phyloP scores from a whole-genome alignment of 2,888 invertebrate species.

The Acholoe squamosa region DNA sequence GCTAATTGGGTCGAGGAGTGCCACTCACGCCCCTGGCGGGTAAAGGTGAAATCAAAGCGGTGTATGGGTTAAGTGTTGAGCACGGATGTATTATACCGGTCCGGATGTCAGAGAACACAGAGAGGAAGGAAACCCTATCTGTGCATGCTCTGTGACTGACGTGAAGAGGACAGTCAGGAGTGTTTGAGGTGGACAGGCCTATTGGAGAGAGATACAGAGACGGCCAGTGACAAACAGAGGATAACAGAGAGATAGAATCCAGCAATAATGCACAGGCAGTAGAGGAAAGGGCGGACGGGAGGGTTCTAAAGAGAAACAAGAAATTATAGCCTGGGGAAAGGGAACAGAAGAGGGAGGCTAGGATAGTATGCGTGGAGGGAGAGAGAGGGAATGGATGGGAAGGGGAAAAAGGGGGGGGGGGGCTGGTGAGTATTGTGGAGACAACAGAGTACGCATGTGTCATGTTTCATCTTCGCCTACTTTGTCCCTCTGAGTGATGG shows the following conservation, averaged over 20 bases:
- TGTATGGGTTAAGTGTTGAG: neutral
- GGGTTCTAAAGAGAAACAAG: neutral
- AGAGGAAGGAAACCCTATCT: conserved; percentile 2
- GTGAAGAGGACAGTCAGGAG: conserved; percentile 15
- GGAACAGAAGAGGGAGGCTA: neutral
- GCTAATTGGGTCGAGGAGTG: neutral
- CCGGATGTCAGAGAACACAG: conserved; percentile 2
- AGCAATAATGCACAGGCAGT: too few species aligned
- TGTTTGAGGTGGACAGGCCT: neutral
- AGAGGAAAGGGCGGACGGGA: neutral
- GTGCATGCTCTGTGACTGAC: conserved; percentile 13
- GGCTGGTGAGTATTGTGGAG: neutral
- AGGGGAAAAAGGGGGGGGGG: neutral
- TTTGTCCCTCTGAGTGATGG: too few species aligned
- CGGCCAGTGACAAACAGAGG: too few species aligned
- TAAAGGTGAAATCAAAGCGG: conserved; percentile 27
- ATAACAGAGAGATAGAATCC: too few species aligned
- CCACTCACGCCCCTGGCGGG: conserved; percentile 47
- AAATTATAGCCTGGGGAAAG: neutral
- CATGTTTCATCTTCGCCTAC: too few species aligned
- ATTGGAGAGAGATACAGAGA: neutral
- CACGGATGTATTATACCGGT: neutral
- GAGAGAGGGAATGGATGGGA: neutral
- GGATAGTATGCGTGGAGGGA: too few species aligned
- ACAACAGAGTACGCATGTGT: neutral